Evolutionary conservation across 2,113 vertebrate genomes (phyloP).

Genomic region (Siniperca knerii): DNA sequence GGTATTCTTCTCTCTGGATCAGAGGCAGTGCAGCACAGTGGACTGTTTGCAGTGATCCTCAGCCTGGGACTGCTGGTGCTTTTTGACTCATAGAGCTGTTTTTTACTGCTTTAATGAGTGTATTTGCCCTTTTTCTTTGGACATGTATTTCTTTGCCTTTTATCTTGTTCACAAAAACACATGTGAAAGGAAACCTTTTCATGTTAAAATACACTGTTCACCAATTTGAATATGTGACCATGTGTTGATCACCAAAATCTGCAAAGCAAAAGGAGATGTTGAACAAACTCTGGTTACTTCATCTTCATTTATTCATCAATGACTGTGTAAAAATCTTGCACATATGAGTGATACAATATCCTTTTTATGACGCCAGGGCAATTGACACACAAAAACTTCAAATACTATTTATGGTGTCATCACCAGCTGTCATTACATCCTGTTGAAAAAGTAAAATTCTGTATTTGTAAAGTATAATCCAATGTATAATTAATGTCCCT

Average conservation of each 20-base stretch:
- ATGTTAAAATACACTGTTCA: not conserved
- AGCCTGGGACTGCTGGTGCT: constrained; percentile 7
- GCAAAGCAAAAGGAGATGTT: too few species aligned
- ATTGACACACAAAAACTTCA: not conserved
- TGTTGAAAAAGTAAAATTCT: not conserved
- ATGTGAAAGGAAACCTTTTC: not conserved
- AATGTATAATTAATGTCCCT: not conserved
- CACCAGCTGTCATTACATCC: not conserved
- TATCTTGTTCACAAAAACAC: not conserved
- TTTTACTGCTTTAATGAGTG: not conserved
- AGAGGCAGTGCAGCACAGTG: not conserved
- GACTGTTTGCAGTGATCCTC: constrained; percentile 9
- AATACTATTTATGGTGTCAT: too few species aligned
- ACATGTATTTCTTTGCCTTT: not conserved
- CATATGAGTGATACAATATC: not conserved
- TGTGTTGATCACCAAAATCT: not conserved
- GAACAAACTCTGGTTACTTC: not conserved
- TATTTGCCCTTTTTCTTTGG: not conserved
- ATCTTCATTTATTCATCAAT: not conserved
- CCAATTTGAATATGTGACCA: not conserved
- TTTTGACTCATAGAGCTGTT: not conserved
- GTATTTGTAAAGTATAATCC: not conserved
- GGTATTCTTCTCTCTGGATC: constrained; percentile 46
- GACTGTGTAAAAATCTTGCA: not conserved
- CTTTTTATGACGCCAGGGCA: not conserved